phyloP scores from a whole-genome alignment of 2,888 invertebrate species.

The Drosophila paranaensis region DNA sequence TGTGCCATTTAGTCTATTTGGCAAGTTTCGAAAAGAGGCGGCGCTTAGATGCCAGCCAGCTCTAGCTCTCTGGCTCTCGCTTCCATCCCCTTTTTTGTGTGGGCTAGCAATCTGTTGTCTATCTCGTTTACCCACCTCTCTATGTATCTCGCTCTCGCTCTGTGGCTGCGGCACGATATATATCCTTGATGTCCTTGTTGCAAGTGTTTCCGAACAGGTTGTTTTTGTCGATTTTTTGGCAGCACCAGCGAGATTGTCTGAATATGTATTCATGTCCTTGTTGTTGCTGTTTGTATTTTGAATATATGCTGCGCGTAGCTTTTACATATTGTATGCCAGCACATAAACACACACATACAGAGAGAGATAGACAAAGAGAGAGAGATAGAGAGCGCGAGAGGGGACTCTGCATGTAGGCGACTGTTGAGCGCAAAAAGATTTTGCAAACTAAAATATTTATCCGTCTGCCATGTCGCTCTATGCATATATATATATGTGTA shows the following conservation, averaged over 20 bases:
- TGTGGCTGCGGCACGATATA: constrained; percentile 32
- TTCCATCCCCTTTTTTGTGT: constrained; percentile 35
- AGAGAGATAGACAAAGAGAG: constrained; percentile 4
- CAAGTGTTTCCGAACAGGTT: constrained; percentile 83
- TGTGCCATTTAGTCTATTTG: constrained; percentile 27
- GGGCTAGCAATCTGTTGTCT: constrained; percentile 51
- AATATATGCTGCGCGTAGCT: constrained; percentile 80
- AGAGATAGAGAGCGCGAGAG: not conserved
- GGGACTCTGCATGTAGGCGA: constrained; percentile 13
- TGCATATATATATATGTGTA: not conserved
- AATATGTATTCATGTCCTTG: constrained; percentile 78
- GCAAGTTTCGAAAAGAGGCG: constrained; percentile 59
- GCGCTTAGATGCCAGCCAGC: constrained; percentile 44
- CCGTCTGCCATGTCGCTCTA: constrained; percentile 50
- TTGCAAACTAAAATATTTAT: constrained; percentile 74
- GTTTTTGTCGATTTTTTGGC: constrained; percentile 84
- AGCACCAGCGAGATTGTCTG: constrained; percentile 77
- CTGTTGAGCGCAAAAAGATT: constrained; percentile 76
- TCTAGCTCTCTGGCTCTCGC: constrained; percentile 33
- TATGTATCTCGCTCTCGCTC: constrained; percentile 18
- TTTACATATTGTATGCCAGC: constrained; percentile 77
- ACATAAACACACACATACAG: constrained; percentile 42
- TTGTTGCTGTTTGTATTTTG: constrained; percentile 60
- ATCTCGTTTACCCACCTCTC: constrained; percentile 50
- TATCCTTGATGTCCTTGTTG: constrained; percentile 78